Evolutionary conservation across 2,113 vertebrate genomes (phyloP).

Genomic region (Emydura subglobosa): DNA sequence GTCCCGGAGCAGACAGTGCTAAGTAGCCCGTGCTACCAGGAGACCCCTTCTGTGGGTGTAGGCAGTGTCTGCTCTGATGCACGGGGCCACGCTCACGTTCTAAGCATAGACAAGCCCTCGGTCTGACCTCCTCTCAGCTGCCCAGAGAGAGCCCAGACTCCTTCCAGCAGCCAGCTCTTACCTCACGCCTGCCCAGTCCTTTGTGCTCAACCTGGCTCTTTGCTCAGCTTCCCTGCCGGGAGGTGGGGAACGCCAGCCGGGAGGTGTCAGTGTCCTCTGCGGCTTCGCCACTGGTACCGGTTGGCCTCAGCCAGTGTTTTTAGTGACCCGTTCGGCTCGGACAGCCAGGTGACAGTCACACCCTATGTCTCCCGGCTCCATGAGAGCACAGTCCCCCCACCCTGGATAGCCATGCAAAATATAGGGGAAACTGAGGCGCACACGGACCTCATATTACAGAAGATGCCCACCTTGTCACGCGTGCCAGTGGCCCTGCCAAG

Average conservation of each 20-base stretch:
- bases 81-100: no score
- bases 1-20: no score
- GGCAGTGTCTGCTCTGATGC: no score
- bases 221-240: no score
- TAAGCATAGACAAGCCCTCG: background rate
- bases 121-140: no score
- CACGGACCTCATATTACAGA: background rate
- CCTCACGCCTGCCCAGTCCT: background rate
- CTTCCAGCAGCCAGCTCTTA: background rate
- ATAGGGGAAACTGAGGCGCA: background rate
- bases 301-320: background rate
- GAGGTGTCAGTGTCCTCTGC: background rate
- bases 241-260: background rate
- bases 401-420: background rate
- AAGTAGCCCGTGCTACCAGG: no score
- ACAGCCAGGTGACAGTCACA: no score
- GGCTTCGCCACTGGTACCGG: background rate
- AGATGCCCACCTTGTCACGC: rapidly evolving
- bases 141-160: background rate
- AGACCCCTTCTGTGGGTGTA: no score
- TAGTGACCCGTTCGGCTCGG: background rate
- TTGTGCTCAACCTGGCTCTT: background rate
- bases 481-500: rapidly evolving
- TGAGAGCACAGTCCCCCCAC: background rate
- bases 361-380: no score